A percentile compares a stretch with the other conserved stretches of the same genome.
Conservation (phyloP, 2,888 invertebrate genomes). For the Mythimna pallens region DNA sequence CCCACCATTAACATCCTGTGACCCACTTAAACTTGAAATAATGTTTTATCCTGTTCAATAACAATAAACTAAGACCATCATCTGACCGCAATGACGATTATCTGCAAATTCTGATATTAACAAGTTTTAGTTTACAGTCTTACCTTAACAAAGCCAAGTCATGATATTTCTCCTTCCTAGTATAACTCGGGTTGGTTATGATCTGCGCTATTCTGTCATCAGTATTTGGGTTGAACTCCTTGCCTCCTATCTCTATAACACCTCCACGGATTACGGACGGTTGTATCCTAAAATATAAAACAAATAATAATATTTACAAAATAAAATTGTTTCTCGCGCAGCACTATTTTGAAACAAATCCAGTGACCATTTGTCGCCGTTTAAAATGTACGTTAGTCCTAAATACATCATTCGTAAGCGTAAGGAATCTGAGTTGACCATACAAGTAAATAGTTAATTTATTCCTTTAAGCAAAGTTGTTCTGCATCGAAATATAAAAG, state of each 20-base stretch:
- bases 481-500: no score
- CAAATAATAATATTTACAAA: not conserved
- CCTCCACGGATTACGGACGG: slow-evolving; percentile 82
- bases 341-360: not conserved
- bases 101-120: not conserved
- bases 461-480: no score
- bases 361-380: not conserved
- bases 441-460: no score
- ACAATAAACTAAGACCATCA: not conserved
- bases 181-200: slow-evolving; percentile 79
- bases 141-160: slow-evolving; percentile 86
- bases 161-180: slow-evolving; percentile 80
- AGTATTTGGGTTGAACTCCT: slow-evolving; percentile 69
- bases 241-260: slow-evolving; percentile 75
- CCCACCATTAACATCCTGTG: not conserved
- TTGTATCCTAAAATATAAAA: slow-evolving; percentile 72
- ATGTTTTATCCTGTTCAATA: not conserved
- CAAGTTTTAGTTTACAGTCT: slow-evolving; percentile 8
- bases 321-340: not conserved
- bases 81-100: slow-evolving; percentile 2
- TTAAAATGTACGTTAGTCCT: not conserved
- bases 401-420: no score
- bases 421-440: no score
- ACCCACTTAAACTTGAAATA: not conserved
- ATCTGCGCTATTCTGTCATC: slow-evolving; percentile 77